A percentile compares a stretch with the other conserved stretches of the same genome.
These are phyloP conservation scores for Callorhinus ursinus DNA, from an alignment of 2,113 vertebrate species.

Conservation along the genomic window DNA sequence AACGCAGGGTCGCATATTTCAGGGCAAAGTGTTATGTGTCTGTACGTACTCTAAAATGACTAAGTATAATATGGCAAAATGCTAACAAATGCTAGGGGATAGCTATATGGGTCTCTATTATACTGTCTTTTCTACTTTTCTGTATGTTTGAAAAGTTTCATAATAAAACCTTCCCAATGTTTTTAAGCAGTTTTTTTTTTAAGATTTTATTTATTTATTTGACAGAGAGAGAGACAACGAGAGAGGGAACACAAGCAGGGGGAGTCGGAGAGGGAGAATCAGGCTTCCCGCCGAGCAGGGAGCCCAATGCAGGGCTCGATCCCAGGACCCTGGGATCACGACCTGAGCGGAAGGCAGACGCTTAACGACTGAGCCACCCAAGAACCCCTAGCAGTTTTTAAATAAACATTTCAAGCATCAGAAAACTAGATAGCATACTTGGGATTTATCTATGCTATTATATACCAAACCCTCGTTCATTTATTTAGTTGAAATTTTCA, in stretches of 20 bases:
- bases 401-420: neutral
- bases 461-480: neutral
- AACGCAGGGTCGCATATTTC: neutral
- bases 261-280: too few relatives aligned
- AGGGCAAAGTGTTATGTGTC: neutral
- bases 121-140: neutral
- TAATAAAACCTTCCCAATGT: neutral
- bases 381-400: neutral
- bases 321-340: too few relatives aligned
- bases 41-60: neutral
- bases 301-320: too few relatives aligned
- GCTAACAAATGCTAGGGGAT: neutral
- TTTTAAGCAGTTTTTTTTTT: neutral
- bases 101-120: neutral
- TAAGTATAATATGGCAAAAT: neutral
- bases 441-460: neutral
- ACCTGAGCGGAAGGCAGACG: too few relatives aligned
- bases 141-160: neutral
- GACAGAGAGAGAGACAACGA: too few relatives aligned
- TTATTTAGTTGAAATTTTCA: slow-evolving; percentile 41
- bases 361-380: too few relatives aligned
- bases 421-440: neutral
- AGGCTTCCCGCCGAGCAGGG: too few relatives aligned
- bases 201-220: too few relatives aligned
- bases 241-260: too few relatives aligned